Conservation (phyloP, 2,113 vertebrate species). For the Rostratula benghalensis region DNA sequence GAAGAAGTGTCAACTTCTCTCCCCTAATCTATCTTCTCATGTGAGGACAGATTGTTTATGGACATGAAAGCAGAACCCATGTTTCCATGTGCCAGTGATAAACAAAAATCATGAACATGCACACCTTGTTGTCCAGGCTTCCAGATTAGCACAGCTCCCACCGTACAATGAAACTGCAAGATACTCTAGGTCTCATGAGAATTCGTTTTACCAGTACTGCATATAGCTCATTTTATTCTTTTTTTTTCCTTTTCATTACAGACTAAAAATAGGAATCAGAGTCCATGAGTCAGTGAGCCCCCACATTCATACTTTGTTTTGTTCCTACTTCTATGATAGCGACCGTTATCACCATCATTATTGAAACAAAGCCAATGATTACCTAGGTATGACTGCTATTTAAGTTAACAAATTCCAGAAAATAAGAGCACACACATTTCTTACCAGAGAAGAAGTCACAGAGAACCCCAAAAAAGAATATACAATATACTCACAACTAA, state of each 20-base stretch:
- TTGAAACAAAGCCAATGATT: slow-evolving; percentile 6
- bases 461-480: neutral
- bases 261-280: neutral
- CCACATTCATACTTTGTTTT: neutral
- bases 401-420: neutral
- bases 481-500: neutral
- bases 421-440: neutral
- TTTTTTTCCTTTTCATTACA: neutral
- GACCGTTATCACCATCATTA: neutral
- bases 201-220: neutral
- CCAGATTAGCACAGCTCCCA: neutral
- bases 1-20: neutral
- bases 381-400: neutral
- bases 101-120: rapidly evolving
- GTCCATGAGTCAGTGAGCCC: neutral
- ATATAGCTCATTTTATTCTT: neutral
- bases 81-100: neutral
- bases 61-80: neutral
- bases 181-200: neutral
- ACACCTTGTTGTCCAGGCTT: neutral
- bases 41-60: neutral
- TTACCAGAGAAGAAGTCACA: neutral
- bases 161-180: neutral
- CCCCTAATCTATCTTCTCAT: neutral
- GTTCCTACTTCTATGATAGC: neutral